These are phyloP conservation scores for Thereva unica DNA, from an alignment of 2,888 invertebrate species.

Conservation along the genomic window DNA sequence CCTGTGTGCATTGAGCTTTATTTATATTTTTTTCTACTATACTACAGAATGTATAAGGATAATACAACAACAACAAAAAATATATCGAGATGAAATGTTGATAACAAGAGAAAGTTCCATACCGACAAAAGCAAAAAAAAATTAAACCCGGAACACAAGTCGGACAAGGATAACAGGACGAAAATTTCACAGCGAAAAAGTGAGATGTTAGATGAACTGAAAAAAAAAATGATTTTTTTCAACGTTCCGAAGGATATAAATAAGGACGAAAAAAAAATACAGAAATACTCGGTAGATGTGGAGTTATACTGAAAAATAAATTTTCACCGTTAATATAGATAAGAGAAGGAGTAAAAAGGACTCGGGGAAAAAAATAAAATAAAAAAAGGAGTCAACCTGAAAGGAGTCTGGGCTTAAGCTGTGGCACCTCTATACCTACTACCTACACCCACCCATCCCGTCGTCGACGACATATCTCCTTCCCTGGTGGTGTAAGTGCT, in stretches of 20 bases:
- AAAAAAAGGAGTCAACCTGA: background rate
- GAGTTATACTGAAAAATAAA: constrained; percentile 17
- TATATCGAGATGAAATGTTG: constrained; percentile 3
- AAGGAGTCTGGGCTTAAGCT: background rate
- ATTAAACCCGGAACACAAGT: background rate
- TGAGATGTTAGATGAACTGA: constrained; percentile 4
- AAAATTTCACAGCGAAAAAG: constrained; percentile 6
- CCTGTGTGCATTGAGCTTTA: no score
- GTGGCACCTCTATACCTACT: background rate
- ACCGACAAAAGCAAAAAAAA: background rate
- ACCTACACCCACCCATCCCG: no score
- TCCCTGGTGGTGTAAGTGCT: no score
- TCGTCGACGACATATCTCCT: no score
- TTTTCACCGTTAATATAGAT: constrained; percentile 24
- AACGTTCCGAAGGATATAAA: background rate
- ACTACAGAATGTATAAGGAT: no score
- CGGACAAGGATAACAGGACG: constrained; percentile 15
- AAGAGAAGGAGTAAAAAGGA: background rate
- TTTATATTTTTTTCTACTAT: no score
- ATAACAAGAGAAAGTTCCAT: constrained; percentile 14
- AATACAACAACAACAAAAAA: background rate
- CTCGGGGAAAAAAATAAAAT: background rate
- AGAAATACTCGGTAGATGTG: background rate
- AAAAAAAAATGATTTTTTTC: no score
- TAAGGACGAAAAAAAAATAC: background rate